A percentile compares a stretch with the other conserved stretches of the same genome.
phyloP scores from a whole-genome alignment of 2,797 vertebrate species.

The Ibycter americanus region DNA sequence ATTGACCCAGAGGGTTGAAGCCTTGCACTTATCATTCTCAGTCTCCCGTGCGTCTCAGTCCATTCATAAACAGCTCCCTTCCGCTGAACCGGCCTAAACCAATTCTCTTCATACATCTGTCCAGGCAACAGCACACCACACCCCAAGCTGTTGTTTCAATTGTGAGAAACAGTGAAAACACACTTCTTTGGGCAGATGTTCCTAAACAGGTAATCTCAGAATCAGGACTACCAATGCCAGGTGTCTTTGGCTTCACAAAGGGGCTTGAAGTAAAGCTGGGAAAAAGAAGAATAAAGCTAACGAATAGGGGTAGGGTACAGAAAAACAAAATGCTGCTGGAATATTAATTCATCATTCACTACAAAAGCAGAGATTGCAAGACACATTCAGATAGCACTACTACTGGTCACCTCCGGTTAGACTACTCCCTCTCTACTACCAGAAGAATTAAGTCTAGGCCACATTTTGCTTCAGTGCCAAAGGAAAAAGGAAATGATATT shows the following conservation, averaged over 20 bases:
- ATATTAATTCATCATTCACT: neutral
- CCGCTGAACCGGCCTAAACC: neutral
- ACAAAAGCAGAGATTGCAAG: neutral
- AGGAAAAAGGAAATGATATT: neutral
- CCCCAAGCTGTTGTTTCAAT: neutral
- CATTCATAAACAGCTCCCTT: constrained; percentile 4
- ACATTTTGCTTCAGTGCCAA: neutral
- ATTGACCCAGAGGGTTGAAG: neutral
- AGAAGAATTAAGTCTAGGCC: neutral
- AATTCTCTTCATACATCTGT: neutral
- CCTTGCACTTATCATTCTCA: neutral
- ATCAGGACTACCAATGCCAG: neutral
- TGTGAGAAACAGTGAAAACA: neutral
- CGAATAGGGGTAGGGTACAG: neutral
- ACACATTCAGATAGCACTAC: neutral
- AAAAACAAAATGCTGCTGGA: neutral
- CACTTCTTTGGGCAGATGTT: neutral
- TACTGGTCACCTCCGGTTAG: neutral
- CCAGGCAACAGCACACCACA: neutral
- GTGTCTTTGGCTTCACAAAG: neutral
- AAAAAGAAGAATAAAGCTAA: neutral
- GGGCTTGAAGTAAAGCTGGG: neutral
- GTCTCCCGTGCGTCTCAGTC: neutral
- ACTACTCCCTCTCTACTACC: neutral
- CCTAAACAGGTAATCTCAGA: neutral